Conservation (phyloP, 2,888 invertebrate species). For the Brachyptera putata region DNA sequence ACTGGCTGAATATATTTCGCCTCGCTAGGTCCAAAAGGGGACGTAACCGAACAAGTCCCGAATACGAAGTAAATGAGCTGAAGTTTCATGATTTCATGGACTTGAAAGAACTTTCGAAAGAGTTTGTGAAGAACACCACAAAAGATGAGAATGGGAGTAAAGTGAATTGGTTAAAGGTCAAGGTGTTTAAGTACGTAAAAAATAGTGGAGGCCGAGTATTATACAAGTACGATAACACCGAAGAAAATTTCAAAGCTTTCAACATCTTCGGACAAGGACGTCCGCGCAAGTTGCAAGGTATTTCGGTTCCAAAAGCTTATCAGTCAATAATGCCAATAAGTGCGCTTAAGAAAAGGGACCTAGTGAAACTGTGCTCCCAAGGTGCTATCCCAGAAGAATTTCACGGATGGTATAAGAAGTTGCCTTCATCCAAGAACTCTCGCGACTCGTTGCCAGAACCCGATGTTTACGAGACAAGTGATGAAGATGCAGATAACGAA, state of each 20-base stretch:
- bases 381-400: constrained; percentile 8
- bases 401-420: constrained; percentile 4
- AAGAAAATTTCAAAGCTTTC: neutral
- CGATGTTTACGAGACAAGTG: neutral
- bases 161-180: too few species aligned
- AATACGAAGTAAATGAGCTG: constrained; percentile 31
- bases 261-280: neutral
- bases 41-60: constrained; percentile 29
- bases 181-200: too few species aligned
- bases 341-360: constrained; percentile 10
- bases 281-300: neutral
- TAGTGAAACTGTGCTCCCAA: neutral
- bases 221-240: too few species aligned
- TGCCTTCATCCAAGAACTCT: neutral
- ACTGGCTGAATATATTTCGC: constrained; percentile 34
- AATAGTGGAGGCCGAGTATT: too few species aligned
- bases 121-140: too few species aligned
- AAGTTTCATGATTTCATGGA: constrained; percentile 31
- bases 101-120: too few species aligned
- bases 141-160: too few species aligned
- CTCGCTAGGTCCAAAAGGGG: constrained; percentile 29
- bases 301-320: neutral
- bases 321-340: neutral
- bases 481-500: neutral
- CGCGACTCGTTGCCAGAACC: neutral